phyloP scores from a whole-genome alignment of 2,113 vertebrate species.

The Falcunculus frontatus region DNA sequence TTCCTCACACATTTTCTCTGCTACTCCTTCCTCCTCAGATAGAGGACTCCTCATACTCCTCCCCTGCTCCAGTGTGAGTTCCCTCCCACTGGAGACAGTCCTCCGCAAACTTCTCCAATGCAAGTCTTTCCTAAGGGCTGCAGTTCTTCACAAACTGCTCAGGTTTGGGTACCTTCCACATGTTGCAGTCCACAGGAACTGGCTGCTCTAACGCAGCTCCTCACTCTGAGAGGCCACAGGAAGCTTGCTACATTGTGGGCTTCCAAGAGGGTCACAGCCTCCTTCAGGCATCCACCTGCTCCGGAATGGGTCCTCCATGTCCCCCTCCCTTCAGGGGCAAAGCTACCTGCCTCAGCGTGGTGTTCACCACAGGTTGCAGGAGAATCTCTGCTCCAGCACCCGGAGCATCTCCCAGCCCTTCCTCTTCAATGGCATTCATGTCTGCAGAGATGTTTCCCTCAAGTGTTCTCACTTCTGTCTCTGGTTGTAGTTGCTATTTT shows the following conservation, averaged over 20 bases:
- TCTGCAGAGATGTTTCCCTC: not conserved
- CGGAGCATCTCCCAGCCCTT: not conserved
- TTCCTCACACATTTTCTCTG: not conserved
- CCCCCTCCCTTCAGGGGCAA: rapidly evolving
- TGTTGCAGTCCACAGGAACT: not conserved
- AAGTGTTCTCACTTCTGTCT: not conserved
- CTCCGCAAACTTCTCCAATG: not conserved
- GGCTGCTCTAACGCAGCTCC: not conserved
- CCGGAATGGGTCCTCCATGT: not conserved
- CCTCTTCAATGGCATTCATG: not conserved
- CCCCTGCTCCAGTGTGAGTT: not conserved
- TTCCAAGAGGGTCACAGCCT: not conserved
- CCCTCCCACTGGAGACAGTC: not conserved
- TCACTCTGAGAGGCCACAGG: not conserved
- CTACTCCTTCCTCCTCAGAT: not conserved
- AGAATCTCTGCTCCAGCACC: not conserved
- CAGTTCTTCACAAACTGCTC: not conserved
- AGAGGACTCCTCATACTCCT: not conserved
- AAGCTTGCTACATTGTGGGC: not conserved
- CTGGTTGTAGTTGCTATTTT: not conserved
- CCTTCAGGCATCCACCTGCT: not conserved
- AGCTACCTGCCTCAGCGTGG: not conserved
- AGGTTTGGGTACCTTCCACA: rapidly evolving
- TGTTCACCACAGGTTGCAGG: not conserved
- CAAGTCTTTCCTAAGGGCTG: not conserved